A percentile compares a stretch with the other conserved stretches of the same genome.
These are phyloP conservation scores for Hyppa rectilinea DNA, from an alignment of 2,888 invertebrate genomes.

Conservation along the genomic window DNA sequence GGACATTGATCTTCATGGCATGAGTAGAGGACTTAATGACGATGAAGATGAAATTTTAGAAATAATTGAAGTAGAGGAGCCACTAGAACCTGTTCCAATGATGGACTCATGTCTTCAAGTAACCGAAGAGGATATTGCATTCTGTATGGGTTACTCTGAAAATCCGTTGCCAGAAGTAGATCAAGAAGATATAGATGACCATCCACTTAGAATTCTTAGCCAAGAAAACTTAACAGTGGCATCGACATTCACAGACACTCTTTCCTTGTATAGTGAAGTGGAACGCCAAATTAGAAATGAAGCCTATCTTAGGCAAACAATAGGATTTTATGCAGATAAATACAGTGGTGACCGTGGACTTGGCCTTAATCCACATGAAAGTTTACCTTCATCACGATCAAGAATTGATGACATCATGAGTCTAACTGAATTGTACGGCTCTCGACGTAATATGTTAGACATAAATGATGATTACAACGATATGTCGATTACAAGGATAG, in stretches of 20 bases:
- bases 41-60: constrained; percentile 94
- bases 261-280: constrained; percentile 92
- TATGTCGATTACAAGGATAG: constrained; percentile 89
- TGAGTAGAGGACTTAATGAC: constrained; percentile 83
- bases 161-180: constrained; percentile 94
- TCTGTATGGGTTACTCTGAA: constrained; percentile 94
- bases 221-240: constrained; percentile 97
- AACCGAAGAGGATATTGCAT: constrained; percentile 97
- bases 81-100: constrained; percentile 95
- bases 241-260: constrained; percentile 96
- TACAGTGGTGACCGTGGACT: constrained; percentile 81
- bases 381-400: constrained; percentile 84
- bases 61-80: constrained; percentile 95
- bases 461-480: constrained; percentile 83
- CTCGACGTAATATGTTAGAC: constrained; percentile 93
- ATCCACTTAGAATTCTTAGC: constrained; percentile 96
- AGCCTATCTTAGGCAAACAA: constrained; percentile 90
- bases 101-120: constrained; percentile 97
- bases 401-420: constrained; percentile 95
- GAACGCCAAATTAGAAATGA: constrained; percentile 92
- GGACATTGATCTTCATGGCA: constrained; percentile 87
- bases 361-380: constrained; percentile 87
- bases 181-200: constrained; percentile 93
- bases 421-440: constrained; percentile 95
- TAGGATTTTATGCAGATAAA: constrained; percentile 90